A percentile compares a stretch with the other conserved stretches of the same genome.
Evolutionary conservation across 2,888 invertebrate species (phyloP).

Genomic region (Eupelmus urozonus): DNA sequence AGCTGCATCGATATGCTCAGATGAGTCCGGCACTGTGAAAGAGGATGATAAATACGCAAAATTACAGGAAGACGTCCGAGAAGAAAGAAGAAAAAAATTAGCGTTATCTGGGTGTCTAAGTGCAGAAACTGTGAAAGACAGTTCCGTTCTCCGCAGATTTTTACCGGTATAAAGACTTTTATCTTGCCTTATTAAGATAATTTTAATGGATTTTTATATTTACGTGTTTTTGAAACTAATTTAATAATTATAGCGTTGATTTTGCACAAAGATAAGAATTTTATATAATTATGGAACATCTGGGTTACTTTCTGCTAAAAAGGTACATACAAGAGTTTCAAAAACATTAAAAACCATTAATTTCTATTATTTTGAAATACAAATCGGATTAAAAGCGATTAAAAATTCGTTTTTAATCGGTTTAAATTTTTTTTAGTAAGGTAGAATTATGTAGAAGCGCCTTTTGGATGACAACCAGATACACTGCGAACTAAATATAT

Average conservation of each 20-base stretch:
- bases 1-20: slow-evolving; percentile 48
- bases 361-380: no score
- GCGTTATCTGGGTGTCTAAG: slow-evolving; percentile 51
- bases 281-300: no score
- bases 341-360: no score
- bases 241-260: neutral
- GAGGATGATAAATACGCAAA: slow-evolving; percentile 59
- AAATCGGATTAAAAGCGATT: no score
- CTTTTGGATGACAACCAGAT: no score
- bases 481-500: no score
- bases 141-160: slow-evolving; percentile 19
- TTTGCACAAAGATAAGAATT: neutral
- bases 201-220: neutral
- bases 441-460: no score
- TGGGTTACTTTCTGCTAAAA: no score
- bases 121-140: slow-evolving; percentile 51
- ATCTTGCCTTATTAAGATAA: slow-evolving; percentile 7
- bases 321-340: no score
- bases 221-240: neutral
- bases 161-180: slow-evolving; percentile 20
- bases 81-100: slow-evolving; percentile 34
- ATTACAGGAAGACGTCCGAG: slow-evolving; percentile 62
- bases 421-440: no score
- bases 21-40: slow-evolving; percentile 51
- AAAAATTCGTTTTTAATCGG: no score